phyloP scores from a whole-genome alignment of 2,113 vertebrate species.

The rat (Rattus norvegicus) region DNA sequence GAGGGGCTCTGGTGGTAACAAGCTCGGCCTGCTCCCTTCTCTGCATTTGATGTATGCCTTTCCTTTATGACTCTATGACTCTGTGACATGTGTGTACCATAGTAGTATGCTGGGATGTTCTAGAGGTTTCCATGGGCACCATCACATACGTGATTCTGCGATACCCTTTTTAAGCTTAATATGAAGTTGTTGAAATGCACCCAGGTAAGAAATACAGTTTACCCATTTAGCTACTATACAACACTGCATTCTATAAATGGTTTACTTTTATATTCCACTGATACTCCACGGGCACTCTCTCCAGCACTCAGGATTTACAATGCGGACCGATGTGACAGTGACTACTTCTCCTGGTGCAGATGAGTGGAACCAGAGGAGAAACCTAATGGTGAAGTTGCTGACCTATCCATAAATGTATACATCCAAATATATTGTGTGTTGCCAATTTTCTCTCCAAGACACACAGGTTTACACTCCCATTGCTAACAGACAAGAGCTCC shows the following conservation, averaged over 20 bases:
- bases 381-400: neutral
- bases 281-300: neutral
- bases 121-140: neutral
- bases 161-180: neutral
- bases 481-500: neutral
- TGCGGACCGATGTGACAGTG: neutral
- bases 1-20: neutral
- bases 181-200: slow-evolving; percentile 25
- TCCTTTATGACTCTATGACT: neutral
- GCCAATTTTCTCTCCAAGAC: neutral
- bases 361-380: neutral
- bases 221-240: neutral
- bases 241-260: neutral
- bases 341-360: neutral
- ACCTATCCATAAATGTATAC: neutral
- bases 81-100: neutral
- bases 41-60: neutral
- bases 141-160: slow-evolving; percentile 3
- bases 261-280: neutral
- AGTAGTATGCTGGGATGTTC: neutral
- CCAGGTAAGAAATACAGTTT: neutral
- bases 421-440: neutral
- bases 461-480: neutral
- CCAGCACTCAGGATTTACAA: neutral
- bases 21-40: neutral